Percentiles rank a stretch among this genome's conserved stretches.
phyloP scores from a whole-genome alignment of 2,797 vertebrate genomes.

The Chelon auratus region DNA sequence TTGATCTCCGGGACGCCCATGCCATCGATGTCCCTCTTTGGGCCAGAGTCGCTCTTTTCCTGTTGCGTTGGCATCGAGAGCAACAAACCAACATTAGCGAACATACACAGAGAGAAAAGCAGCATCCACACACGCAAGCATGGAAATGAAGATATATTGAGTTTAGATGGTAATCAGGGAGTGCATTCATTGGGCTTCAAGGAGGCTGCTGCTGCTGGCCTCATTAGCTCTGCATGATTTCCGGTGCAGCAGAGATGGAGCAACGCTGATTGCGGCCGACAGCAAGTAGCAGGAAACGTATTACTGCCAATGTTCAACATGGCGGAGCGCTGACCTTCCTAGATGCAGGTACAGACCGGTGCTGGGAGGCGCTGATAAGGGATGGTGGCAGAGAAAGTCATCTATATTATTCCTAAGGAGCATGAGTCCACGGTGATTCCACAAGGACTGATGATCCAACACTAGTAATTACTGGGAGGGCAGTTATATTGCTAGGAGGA shows the following conservation, averaged over 20 bases:
- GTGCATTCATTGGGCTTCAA: slow-evolving; percentile 37
- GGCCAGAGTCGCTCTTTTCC: slow-evolving; percentile 92
- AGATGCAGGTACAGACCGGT: slow-evolving; percentile 14
- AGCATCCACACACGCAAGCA: not conserved
- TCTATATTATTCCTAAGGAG: slow-evolving; percentile 20
- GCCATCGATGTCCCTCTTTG: slow-evolving; percentile 95
- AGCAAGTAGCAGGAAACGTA: slow-evolving; percentile 53
- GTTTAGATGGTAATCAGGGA: slow-evolving; percentile 48
- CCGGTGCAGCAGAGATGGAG: slow-evolving; percentile 59
- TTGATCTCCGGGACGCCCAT: slow-evolving; percentile 98
- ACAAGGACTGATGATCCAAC: slow-evolving; percentile 6
- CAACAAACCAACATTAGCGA: slow-evolving; percentile 16
- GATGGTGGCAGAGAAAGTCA: not conserved
- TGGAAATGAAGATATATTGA: slow-evolving; percentile 43
- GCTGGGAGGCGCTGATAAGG: not conserved
- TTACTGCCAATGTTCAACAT: slow-evolving; percentile 58
- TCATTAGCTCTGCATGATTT: slow-evolving; percentile 64
- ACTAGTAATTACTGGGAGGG: slow-evolving; percentile 25
- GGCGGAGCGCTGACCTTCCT: slow-evolving; percentile 56
- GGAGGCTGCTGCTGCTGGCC: slow-evolving; percentile 38
- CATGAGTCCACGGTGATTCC: slow-evolving; percentile 11
- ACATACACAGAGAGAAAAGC: slow-evolving; percentile 4
- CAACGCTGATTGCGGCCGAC: slow-evolving; percentile 55
- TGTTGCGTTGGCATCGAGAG: slow-evolving; percentile 69
- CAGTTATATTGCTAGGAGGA: slow-evolving; percentile 41